These are phyloP conservation scores for Drosophila diplacantha DNA, from an alignment of 2,888 invertebrate genomes.

Conservation along the genomic window DNA sequence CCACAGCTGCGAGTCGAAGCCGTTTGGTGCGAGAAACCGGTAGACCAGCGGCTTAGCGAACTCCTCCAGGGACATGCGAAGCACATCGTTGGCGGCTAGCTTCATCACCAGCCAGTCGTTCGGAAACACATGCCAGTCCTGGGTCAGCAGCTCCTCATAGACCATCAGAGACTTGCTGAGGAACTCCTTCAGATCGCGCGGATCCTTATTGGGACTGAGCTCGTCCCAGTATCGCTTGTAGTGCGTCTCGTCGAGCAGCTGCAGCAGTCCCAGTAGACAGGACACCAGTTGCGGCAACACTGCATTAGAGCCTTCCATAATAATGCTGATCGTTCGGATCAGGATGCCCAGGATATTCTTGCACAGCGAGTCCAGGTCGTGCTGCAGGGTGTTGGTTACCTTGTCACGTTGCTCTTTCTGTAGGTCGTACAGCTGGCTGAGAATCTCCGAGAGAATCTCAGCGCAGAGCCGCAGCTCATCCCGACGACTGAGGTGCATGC, in stretches of 20 bases:
- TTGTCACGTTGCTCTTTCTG: constrained; percentile 79
- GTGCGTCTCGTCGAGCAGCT: constrained; percentile 91
- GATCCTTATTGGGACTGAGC: constrained; percentile 81
- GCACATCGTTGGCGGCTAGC: constrained; percentile 91
- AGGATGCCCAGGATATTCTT: constrained; percentile 89
- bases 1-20: constrained; percentile 88
- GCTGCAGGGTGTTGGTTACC: constrained; percentile 79
- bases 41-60: constrained; percentile 91
- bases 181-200: constrained; percentile 91
- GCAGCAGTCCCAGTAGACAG: constrained; percentile 90
- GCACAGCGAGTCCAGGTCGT: constrained; percentile 90
- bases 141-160: constrained; percentile 76
- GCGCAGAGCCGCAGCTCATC: constrained; percentile 91
- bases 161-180: constrained; percentile 87
- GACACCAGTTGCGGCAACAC: constrained; percentile 88
- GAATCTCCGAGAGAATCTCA: constrained; percentile 91
- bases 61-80: constrained; percentile 90
- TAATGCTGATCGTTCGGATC: constrained; percentile 89
- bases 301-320: constrained; percentile 87
- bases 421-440: constrained; percentile 80
- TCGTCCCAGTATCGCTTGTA: constrained; percentile 93
- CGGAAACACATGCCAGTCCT: constrained; percentile 82
- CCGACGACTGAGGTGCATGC: constrained; percentile 87
- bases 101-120: constrained; percentile 94
- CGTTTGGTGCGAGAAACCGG: constrained; percentile 86